phyloP scores from a whole-genome alignment of 1,140 invertebrate species.

The Platyura marginata region DNA sequence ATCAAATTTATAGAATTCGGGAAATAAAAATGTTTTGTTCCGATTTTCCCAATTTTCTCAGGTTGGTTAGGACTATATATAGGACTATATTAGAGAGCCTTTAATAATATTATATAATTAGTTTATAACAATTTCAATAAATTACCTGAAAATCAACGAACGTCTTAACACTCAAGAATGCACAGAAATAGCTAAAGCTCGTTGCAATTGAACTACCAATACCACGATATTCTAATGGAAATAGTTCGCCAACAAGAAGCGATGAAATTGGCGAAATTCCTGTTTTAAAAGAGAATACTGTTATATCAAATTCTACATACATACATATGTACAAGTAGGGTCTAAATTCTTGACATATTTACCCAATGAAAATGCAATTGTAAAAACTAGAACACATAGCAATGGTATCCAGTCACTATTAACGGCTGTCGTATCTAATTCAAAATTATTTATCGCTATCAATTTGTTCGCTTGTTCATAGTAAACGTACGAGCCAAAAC shows the following conservation, averaged over 20 bases:
- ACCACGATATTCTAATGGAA: constrained; percentile 68
- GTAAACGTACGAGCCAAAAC: constrained; percentile 64
- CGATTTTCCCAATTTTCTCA: too few relatives aligned
- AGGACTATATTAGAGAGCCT: too few relatives aligned
- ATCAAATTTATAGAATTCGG: too few relatives aligned
- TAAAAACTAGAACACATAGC: constrained; percentile 64
- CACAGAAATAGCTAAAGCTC: constrained; percentile 73
- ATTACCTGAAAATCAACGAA: constrained; percentile 52
- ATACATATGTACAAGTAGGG: too few relatives aligned
- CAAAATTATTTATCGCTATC: constrained; percentile 28
- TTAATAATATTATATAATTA: too few relatives aligned
- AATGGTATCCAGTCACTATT: constrained; percentile 66
- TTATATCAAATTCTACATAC: too few relatives aligned
- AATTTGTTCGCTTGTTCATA: constrained; percentile 38
- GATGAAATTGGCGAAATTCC: constrained; percentile 80
- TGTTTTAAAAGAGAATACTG: too few relatives aligned
- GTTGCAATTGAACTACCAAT: constrained; percentile 71
- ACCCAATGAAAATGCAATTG: constrained; percentile 64
- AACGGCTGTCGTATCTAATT: constrained; percentile 27
- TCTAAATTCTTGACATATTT: too few relatives aligned
- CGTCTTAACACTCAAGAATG: constrained; percentile 80
- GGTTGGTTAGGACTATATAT: too few relatives aligned
- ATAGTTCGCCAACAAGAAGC: constrained; percentile 80
- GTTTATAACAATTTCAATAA: too few relatives aligned
- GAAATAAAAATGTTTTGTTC: too few relatives aligned